These are phyloP conservation scores for Mythimna vitellina DNA, from an alignment of 2,888 invertebrate species.

Conservation along the genomic window DNA sequence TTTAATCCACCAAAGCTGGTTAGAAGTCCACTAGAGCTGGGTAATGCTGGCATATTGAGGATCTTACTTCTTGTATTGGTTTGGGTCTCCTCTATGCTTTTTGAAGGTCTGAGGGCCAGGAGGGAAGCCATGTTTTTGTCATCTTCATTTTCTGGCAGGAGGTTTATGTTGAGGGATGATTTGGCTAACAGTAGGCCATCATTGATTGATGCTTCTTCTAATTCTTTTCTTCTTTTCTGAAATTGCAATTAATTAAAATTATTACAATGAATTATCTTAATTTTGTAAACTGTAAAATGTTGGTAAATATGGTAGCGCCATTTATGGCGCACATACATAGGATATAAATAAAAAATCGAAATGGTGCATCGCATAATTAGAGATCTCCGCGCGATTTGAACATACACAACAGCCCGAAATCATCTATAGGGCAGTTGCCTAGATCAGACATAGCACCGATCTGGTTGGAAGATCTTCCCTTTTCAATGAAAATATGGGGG, in stretches of 20 bases:
- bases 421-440: too few species aligned
- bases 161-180: conserved; percentile 94
- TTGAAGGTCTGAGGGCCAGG: conserved; percentile 92
- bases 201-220: conserved; percentile 92
- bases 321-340: too few species aligned
- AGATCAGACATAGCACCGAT: too few species aligned
- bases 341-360: too few species aligned
- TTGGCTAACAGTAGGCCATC: conserved; percentile 94
- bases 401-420: too few species aligned
- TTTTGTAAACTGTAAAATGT: too few species aligned
- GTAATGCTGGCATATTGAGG: conserved; percentile 89
- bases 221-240: conserved; percentile 93
- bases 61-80: conserved; percentile 86
- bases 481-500: too few species aligned
- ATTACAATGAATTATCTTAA: not conserved
- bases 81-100: conserved; percentile 91
- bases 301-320: too few species aligned
- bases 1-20: conserved; percentile 90
- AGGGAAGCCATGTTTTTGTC: conserved; percentile 95
- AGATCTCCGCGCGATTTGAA: too few species aligned
- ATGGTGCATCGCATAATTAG: too few species aligned
- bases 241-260: conserved; percentile 33
- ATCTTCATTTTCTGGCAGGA: conserved; percentile 95
- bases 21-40: conserved; percentile 87
- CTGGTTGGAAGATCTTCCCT: too few species aligned